Percentiles rank a stretch among this genome's conserved stretches.
Evolutionary conservation across 2,888 invertebrate genomes (phyloP).

Genomic region (Cerastoderma edule): DNA sequence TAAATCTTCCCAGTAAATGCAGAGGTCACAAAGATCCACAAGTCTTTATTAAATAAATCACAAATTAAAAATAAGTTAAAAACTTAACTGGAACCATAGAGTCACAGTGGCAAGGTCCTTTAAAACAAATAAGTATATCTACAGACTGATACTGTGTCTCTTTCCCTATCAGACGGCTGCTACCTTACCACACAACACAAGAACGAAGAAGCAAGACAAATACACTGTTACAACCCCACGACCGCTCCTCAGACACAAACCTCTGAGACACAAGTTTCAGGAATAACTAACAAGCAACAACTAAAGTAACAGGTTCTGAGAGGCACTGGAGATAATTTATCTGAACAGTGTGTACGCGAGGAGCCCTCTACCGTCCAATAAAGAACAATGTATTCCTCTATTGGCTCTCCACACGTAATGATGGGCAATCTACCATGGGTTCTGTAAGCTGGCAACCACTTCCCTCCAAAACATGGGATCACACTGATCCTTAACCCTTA

Average conservation of each 20-base stretch:
- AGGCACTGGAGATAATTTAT: slow-evolving; percentile 11
- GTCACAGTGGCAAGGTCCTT: too few relatives aligned
- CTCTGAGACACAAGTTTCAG: slow-evolving; percentile 8
- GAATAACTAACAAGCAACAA: slow-evolving; percentile 17
- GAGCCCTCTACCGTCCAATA: slow-evolving; percentile 14
- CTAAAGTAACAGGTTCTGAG: slow-evolving; percentile 23
- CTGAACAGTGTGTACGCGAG: slow-evolving; percentile 16
- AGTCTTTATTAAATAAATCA: too few relatives aligned
- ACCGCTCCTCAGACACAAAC: slow-evolving; percentile 11
- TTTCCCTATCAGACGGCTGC: too few relatives aligned
- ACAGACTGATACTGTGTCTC: too few relatives aligned
- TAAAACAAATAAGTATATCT: too few relatives aligned
- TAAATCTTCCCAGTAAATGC: too few relatives aligned
- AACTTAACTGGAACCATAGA: too few relatives aligned
- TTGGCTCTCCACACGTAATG: slow-evolving; percentile 7
- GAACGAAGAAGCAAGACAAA: too few relatives aligned
- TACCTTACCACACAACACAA: too few relatives aligned
- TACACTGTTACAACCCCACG: too few relatives aligned
- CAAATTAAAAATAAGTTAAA: too few relatives aligned
- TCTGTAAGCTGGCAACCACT: not conserved
- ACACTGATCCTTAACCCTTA: not conserved
- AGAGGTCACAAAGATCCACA: too few relatives aligned
- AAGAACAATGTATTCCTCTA: slow-evolving; percentile 22
- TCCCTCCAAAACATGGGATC: not conserved
- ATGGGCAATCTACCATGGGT: not conserved